phyloP scores from a whole-genome alignment of 2,113 vertebrate species.

The Charina bottae region DNA sequence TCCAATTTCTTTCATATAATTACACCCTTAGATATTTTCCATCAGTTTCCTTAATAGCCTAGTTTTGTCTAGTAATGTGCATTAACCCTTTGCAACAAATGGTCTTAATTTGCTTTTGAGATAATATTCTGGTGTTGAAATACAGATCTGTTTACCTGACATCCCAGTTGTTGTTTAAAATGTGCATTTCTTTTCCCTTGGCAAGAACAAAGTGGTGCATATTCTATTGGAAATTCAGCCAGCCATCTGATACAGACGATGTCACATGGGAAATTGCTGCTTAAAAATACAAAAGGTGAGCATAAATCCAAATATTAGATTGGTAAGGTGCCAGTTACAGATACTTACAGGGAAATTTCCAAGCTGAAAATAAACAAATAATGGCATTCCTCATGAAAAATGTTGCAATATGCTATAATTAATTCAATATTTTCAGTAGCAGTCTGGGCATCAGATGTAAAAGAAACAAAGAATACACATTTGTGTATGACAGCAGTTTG shows the following conservation, averaged over 20 bases:
- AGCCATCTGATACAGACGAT: neutral
- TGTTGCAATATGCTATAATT: slow-evolving; percentile 14
- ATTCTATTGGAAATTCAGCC: slow-evolving; percentile 9
- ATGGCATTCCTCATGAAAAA: neutral
- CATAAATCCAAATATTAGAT: slow-evolving; percentile 6
- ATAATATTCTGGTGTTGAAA: neutral
- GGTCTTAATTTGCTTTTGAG: neutral
- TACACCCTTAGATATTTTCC: neutral
- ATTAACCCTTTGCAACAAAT: neutral
- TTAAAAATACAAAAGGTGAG: slow-evolving; percentile 15
- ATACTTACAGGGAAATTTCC: neutral
- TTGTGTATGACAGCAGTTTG: neutral
- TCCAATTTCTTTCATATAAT: slow-evolving; percentile 6
- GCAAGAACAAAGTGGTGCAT: neutral
- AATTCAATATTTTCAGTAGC: slow-evolving; percentile 13
- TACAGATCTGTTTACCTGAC: neutral
- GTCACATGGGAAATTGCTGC: slow-evolving; percentile 10
- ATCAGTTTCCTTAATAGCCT: neutral
- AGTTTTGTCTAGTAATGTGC: neutral
- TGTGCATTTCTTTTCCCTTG: neutral
- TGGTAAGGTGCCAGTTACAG: neutral
- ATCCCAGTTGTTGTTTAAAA: neutral
- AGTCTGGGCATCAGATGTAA: neutral
- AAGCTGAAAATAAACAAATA: neutral
- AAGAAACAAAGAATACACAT: neutral